Base-by-base conservation (phyloP, 2,113 vertebrate genomes). In the Hemichromis elongatus region DNA sequence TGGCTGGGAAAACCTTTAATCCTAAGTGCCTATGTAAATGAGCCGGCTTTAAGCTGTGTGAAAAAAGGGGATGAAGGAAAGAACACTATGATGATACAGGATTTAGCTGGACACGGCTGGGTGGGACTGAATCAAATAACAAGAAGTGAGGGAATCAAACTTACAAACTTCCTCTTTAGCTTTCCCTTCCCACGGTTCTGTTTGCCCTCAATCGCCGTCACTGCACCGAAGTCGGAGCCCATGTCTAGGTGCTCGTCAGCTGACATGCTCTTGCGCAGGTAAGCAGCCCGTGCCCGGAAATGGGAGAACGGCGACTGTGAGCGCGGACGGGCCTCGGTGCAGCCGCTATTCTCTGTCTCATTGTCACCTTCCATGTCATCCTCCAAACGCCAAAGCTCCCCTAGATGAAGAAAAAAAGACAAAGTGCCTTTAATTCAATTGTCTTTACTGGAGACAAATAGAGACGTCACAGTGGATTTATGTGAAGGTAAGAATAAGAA, bases 161-260 rank as follows among this genome's bases (percentile, higher is more conserved):
- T 98, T 92, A 98, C 97, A 63, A 98, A 98, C 40, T 98, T 98
- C 13, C 97, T 96, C 90, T 97, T 97, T 85, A 98, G 97, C 88
- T 97, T 98, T 79, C 95, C 96, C 94, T 97, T 96, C 35, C 0
- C 91, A 45, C 84, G 92, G 16, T 85, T 88, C 0, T 92, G 91
- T 89, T 95, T 96, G 2, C 91, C 91, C 88, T 97, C 97, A 0
- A 83, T 82, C 0, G 93, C 90, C 16, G 93, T 86, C 30, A 93
- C 90, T 6, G 94, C 21, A 0, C 94, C 40, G 1, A 88, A 95
- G 88, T 96, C 94, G 8, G 80, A 81, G 82, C 95, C 94, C 19
- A 96, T 91, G 35, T 96, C 96, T 89, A 98, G 95, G 90, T 97
- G 95, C 91, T 97, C 97, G 35, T 98, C 97, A 0, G 97, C 97